Percentiles rank a stretch among this genome's conserved stretches.
phyloP scores from a whole-genome alignment of 2,113 vertebrate genomes.

The Numenius arquata region DNA sequence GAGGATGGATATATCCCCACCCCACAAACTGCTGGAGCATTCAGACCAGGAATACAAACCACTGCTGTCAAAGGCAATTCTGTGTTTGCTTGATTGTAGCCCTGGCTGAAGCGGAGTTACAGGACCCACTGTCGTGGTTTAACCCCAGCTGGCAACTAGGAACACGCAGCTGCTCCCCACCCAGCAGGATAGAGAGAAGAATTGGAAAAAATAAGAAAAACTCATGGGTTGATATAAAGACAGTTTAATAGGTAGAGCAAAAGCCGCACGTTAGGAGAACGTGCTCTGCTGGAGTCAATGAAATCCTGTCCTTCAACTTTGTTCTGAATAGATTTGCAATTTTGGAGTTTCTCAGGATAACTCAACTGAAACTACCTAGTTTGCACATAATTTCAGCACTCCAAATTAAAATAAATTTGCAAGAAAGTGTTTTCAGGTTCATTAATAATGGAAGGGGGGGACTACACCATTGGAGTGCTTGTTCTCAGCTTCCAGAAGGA shows the following conservation, averaged over 20 bases:
- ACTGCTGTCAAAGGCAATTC: neutral
- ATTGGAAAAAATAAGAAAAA: neutral
- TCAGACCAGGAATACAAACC: neutral
- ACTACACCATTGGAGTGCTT: neutral
- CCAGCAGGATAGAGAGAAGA: neutral
- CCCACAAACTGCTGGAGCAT: neutral
- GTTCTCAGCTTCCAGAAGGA: neutral
- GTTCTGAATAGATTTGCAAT: neutral
- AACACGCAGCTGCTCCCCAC: neutral
- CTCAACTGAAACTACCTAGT: neutral
- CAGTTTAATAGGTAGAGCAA: neutral
- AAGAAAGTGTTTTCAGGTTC: slow-evolving; percentile 18
- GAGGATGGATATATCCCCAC: neutral
- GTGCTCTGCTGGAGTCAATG: neutral
- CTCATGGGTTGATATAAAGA: neutral
- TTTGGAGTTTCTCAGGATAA: neutral
- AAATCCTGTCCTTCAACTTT: neutral
- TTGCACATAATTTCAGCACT: neutral
- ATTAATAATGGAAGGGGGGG: neutral
- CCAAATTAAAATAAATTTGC: slow-evolving; percentile 22
- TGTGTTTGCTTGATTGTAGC: neutral
- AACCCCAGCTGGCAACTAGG: neutral
- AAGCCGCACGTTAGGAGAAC: neutral
- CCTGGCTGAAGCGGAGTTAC: neutral
- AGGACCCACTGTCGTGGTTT: neutral